Base-by-base conservation (phyloP, 2,888 invertebrate species). In the Hirtodrosophila cameraria region DNA sequence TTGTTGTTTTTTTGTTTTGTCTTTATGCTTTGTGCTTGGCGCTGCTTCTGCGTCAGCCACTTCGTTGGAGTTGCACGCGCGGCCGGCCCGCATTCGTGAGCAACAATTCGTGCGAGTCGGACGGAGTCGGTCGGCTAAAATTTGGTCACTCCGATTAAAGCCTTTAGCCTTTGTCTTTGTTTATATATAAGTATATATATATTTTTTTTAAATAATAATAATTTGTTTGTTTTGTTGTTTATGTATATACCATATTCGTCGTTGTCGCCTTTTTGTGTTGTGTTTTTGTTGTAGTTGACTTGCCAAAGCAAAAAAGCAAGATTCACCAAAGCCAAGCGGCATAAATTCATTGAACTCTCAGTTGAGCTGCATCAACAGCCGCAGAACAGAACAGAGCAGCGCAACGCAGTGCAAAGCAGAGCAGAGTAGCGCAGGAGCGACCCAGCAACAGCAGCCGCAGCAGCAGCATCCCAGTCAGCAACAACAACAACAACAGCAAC, bases 101-200 rank as follows among this genome's bases (percentile, higher is more conserved):
- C 75, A 76, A 79, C 74, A 83, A 69, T 78, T 75, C 86, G 86
- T 82, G 74, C 82, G 81, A 84, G 77, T 77, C 79, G 86, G 89
- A 87, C 88, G 88, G 79, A 63, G 68, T 61, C 70, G 74, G 74
- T 67, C 18, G 61, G 60, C 61, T 50, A 35, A n/a, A n/a, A 38
- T 63, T 62, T 42, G 45, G 35, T 63, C 36, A 67, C 58, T 59
- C 46, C 53, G 68, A 15, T 36, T 67, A 48, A 27, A 46, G 57
- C 46, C 73, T 57, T 46, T 49, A 43, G 58, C 36, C 33, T 52
- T 52, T 50, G 27, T 35, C 49, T 49, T 69, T 57, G 58, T 23
- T 30, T 35, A 16, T 57, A 25, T n/a, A 41, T 15, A 41, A 2
- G n/a, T n/a, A 20, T n/a, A 7, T 25, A 20, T 8, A 1, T 15